phyloP scores from a whole-genome alignment of 2,888 invertebrate genomes.

The Cephus pulcher region DNA sequence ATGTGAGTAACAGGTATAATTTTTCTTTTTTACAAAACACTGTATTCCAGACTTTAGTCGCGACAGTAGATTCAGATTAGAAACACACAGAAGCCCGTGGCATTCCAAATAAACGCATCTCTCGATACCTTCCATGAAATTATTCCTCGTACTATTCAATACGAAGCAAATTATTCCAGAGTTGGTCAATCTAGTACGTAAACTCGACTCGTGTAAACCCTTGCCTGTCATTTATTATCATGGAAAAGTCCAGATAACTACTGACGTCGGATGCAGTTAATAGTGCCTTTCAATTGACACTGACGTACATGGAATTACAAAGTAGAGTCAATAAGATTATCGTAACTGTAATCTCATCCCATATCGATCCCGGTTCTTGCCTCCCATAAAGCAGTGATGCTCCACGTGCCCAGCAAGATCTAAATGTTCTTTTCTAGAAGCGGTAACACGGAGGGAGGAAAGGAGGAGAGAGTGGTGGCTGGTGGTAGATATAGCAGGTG shows the following conservation, averaged over 20 bases:
- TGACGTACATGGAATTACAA: background rate
- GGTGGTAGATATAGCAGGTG: conserved; percentile 61
- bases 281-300: background rate
- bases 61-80: background rate
- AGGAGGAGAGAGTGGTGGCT: conserved; percentile 48
- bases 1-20: conserved; percentile 36
- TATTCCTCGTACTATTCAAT: background rate
- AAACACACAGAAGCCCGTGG: background rate
- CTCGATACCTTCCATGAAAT: background rate
- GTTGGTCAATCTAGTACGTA: background rate
- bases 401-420: background rate
- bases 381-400: background rate
- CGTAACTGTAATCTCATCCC: background rate
- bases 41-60: background rate
- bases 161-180: background rate
- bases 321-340: background rate
- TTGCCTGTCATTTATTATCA: background rate
- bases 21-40: background rate
- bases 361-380: background rate
- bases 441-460: conserved; percentile 50
- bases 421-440: conserved; percentile 45
- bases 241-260: background rate
- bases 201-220: background rate
- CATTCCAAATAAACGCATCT: background rate
- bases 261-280: background rate